phyloP scores from a whole-genome alignment of 92 coral and sea anemone genomes.

The Virgularia gustaviana region DNA sequence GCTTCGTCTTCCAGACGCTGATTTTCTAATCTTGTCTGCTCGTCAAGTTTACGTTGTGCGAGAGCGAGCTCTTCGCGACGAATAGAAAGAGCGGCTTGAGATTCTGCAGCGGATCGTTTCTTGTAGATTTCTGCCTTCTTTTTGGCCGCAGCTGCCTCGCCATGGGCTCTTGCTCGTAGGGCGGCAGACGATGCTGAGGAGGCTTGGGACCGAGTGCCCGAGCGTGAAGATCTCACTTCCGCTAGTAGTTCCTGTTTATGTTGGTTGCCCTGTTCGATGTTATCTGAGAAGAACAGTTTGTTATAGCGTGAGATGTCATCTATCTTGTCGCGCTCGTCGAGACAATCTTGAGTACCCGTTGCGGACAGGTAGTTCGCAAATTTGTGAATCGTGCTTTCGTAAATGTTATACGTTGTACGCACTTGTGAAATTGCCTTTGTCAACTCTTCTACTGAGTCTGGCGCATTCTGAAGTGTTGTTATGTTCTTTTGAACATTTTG shows the following conservation, averaged over 20 bases:
- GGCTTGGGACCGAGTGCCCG: constrained; percentile 16
- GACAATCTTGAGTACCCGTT: constrained; percentile 14
- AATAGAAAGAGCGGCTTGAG: constrained; percentile 38
- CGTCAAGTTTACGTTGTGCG: constrained; percentile 31
- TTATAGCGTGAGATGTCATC: neutral
- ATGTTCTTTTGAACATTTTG: neutral
- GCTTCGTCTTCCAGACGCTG: constrained; percentile 10
- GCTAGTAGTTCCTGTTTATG: constrained; percentile 21
- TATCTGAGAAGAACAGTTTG: constrained; percentile 5
- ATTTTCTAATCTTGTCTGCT: constrained; percentile 24
- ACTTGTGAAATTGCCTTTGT: constrained; percentile 22
- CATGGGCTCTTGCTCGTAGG: constrained; percentile 5
- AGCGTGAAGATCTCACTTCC: constrained; percentile 7
- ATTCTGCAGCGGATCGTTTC: constrained; percentile 21
- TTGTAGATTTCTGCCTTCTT: constrained; percentile 42
- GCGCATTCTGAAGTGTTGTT: constrained; percentile 10
- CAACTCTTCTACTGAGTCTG: constrained; percentile 22
- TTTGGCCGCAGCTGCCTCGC: constrained; percentile 43
- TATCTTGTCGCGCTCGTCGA: neutral
- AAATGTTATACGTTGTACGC: constrained; percentile 4
- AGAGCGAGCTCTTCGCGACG: constrained; percentile 44
- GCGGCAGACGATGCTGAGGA: constrained; percentile 3
- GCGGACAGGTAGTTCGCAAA: constrained; percentile 6
- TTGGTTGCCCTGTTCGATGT: constrained; percentile 21
- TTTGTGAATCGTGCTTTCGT: constrained; percentile 10